Conservation (phyloP, 2,797 vertebrate genomes). For the Cuculus canorus region DNA sequence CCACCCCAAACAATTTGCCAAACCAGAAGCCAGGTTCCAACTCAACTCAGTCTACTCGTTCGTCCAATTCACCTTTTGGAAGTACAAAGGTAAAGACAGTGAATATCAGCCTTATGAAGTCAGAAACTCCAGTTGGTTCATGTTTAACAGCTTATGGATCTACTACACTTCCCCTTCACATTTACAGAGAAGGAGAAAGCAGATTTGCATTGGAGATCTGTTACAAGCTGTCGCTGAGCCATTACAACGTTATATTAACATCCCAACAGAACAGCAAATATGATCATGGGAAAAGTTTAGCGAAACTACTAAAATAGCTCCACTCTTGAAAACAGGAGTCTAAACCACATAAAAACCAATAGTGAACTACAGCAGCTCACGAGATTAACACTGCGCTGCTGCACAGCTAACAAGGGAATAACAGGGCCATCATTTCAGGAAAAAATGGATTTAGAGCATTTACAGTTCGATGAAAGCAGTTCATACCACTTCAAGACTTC, state of each 20-base stretch:
- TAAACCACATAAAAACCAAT: not conserved
- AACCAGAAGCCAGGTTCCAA: not conserved
- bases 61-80: not conserved
- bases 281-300: not conserved
- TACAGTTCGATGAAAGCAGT: not conserved
- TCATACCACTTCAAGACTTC: not conserved
- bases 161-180: slow-evolving; percentile 7
- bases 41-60: not conserved
- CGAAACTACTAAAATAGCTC: not conserved
- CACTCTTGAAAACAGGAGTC: not conserved
- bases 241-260: slow-evolving; percentile 17
- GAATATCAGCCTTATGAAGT: not conserved
- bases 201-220: slow-evolving; percentile 51
- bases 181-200: slow-evolving; percentile 39
- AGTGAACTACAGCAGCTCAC: not conserved
- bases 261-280: slow-evolving; percentile 51
- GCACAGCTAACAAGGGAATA: not conserved
- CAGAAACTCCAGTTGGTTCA: slow-evolving; percentile 38
- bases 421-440: not conserved
- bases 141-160: not conserved
- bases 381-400: not conserved
- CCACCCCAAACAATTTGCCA: not conserved
- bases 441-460: not conserved
- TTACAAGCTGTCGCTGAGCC: slow-evolving; percentile 33
- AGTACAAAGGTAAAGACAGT: not conserved